Percentiles rank a stretch among this genome's conserved stretches.
These are phyloP conservation scores for Chiloscyllium plagiosum DNA, from an alignment of 2,113 vertebrate genomes.

Conservation along the genomic window DNA sequence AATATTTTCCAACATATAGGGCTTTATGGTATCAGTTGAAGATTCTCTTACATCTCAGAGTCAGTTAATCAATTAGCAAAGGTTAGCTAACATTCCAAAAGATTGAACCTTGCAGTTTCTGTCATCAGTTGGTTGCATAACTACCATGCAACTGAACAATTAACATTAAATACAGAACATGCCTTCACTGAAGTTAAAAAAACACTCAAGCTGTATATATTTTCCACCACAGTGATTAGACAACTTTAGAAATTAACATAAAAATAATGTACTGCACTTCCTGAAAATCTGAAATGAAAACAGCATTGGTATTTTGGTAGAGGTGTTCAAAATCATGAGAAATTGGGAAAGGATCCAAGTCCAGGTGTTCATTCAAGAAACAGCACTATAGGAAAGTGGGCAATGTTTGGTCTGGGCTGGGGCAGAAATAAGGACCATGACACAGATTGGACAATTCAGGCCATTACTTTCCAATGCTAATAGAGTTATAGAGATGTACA, in stretches of 20 bases:
- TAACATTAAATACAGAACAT: neutral
- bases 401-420: no score
- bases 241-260: neutral
- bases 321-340: no score
- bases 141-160: neutral
- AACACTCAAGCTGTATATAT: neutral
- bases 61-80: neutral
- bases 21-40: neutral
- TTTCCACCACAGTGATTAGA: neutral
- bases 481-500: no score
- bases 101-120: neutral
- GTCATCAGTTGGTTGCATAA: neutral
- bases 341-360: no score
- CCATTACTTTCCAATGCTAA: no score
- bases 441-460: no score
- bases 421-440: no score
- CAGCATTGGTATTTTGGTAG: no score
- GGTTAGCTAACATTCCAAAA: neutral
- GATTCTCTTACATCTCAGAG: neutral
- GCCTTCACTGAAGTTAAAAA: slow-evolving; percentile 1
- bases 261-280: no score
- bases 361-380: no score
- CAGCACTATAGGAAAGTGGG: no score
- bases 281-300: no score
- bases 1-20: neutral